Evolutionary conservation across 1,140 invertebrate species (phyloP), one percentile per base, ranked within the genome.

Genomic region (Atopsyche davidsoni): DNA sequence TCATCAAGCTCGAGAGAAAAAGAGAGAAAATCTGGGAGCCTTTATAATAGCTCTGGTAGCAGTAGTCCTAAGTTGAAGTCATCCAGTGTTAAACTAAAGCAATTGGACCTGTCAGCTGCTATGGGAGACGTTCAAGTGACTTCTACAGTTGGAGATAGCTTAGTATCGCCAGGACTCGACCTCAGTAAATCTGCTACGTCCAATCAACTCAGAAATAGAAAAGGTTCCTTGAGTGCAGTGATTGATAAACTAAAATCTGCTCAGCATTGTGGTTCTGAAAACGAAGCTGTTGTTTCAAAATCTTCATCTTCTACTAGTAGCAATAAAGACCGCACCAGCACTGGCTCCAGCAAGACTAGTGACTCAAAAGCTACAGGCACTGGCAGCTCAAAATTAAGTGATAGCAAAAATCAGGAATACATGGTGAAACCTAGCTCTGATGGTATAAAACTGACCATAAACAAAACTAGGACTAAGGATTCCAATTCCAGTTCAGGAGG

Each of bases 381-480:
- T 46, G 58, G 66, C 28, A 62, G 69, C 19, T 76, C 76, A 39
- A 79, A 78, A 57, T 62, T 75, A 0, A 72, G 71, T 9, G 81
- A 82, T 45, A 75, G 68, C 38, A 88, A 88, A 68, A 86, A 83
- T 62, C 80, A 80, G 1, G 89, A 92, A 58, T 93, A 92, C 58
- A 89, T 89, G 80, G 84, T 90, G 0, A 90, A 90, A 60, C 82
- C 82, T 23, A 88, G 86, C 56, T 83, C 81, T 1, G 88, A 89
- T 60, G 89, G 88, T 0, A 87, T 92, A 67, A 93, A 92, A 64
- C 79, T 93, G 41, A 93, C 88, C 0, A 89, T 92, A 6, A 92
- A 91, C 60, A 92, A 92, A 72, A 88, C 87, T 1, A 75, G 82
- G 46, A 81, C 78, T n/a, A 84, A 84, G 49, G 78, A 80, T 23